These are phyloP conservation scores for Drosophila busckii DNA, from an alignment of 1,140 invertebrate species.

Conservation along the genomic window DNA sequence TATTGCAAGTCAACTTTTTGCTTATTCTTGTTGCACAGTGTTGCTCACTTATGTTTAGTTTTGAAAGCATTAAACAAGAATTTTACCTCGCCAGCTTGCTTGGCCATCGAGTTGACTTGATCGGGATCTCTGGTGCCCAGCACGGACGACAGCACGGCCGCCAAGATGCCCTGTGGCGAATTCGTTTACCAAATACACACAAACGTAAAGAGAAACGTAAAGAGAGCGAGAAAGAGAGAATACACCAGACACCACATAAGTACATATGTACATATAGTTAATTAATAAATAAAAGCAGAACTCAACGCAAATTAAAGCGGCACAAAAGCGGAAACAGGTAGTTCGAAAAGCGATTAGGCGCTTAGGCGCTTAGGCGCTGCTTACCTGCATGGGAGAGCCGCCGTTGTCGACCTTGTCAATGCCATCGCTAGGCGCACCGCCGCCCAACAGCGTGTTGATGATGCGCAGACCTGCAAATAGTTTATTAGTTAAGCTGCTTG, in stretches of 20 bases:
- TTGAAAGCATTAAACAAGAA: slow-evolving; percentile 50
- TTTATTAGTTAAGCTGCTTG: background rate
- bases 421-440: slow-evolving; percentile 86
- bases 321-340: slow-evolving; percentile 45
- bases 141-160: slow-evolving; percentile 91
- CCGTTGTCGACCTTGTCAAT: slow-evolving; percentile 94
- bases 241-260: slow-evolving; percentile 51
- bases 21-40: slow-evolving; percentile 45
- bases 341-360: slow-evolving; percentile 21
- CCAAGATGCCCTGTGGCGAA: slow-evolving; percentile 88
- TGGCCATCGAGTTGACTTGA: slow-evolving; percentile 93
- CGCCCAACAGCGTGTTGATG: slow-evolving; percentile 89
- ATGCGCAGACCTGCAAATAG: slow-evolving; percentile 85
- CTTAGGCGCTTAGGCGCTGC: slow-evolving; percentile 17
- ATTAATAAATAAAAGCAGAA: slow-evolving; percentile 29
- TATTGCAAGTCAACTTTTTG: too few relatives aligned
- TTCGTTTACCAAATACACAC: slow-evolving; percentile 33
- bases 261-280: slow-evolving; percentile 28
- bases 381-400: slow-evolving; percentile 91
- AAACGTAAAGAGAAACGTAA: slow-evolving; percentile 25
- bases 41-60: slow-evolving; percentile 3
- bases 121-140: slow-evolving; percentile 92
- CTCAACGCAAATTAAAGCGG: slow-evolving; percentile 42
- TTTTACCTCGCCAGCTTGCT: slow-evolving; percentile 94
- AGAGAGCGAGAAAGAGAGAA: slow-evolving; percentile 43